Base-by-base conservation (phyloP, 1,140 invertebrate genomes). In the Drosophila seguyi region DNA sequence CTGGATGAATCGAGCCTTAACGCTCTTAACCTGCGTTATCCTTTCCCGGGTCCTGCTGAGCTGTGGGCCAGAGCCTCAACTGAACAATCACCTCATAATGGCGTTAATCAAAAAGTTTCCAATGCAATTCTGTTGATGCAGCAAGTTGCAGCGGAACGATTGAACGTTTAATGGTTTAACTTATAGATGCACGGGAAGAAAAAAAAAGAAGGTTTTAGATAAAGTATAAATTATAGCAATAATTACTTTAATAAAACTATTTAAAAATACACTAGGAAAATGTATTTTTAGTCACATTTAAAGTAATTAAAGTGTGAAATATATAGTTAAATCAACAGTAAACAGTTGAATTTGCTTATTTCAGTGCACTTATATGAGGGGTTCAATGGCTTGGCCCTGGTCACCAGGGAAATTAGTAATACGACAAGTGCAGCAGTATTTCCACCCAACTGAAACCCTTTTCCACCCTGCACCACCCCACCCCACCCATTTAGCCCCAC, bases 371-470 rank as follows among this genome's bases (percentile, higher is more conserved):
- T 44, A 62, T 69, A 63, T 74, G 59, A 67, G 42, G 60, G 61
- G 73, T 80, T 90, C 75, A 77, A 75, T 91, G 80, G 71, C 83
- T 84, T 63, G 52, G 45, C 47, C 71, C 53, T 88, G 84, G 84
- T 80, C 87, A 87, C 80, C 87, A 91, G 88, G 87, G 87, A 91
- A 91, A 91, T 91, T 91, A 91, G 87, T 91, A 91, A 91, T 91
- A 87, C 88, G 83, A 91, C 85, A 90, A 88, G 85, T 90, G 77
- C 85, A 85, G 66, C 68, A 72, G 75, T 57, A 80, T 68, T 69
- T 29, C 55, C 56, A 42, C 27, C 29, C 65, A 60, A 44, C 69
- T 31, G 6, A 6, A n/a, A n/a, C 31, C 48, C 11, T 6, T 18
- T 8, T 13, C 34, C 14, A 16, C 2, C 11, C 6, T 20, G 6